Conservation (phyloP, 1,140 invertebrate genomes). For the Pseudomyrmex cubaensis region DNA sequence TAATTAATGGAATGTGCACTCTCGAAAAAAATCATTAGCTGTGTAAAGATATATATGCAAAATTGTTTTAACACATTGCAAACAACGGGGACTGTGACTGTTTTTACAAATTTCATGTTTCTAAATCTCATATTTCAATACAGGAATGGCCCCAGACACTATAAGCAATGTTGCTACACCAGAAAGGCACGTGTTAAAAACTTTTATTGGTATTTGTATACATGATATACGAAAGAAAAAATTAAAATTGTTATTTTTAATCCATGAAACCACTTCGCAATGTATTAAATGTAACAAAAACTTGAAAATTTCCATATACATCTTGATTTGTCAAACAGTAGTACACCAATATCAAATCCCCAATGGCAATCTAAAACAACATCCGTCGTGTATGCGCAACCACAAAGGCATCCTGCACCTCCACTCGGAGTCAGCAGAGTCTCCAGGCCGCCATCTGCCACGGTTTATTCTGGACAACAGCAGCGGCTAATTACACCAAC, state of each 20-base stretch:
- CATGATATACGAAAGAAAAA: too few species aligned
- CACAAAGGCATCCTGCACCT: constrained; percentile 80
- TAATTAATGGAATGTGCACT: not conserved
- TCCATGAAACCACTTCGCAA: too few species aligned
- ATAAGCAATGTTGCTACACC: too few species aligned
- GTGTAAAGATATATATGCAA: constrained; percentile 8
- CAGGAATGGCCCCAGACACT: too few species aligned
- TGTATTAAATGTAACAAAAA: too few species aligned
- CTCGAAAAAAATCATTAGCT: not conserved
- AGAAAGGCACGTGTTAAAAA: too few species aligned
- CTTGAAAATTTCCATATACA: not conserved
- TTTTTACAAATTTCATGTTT: too few species aligned
- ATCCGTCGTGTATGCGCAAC: constrained; percentile 80
- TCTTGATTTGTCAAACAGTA: constrained; percentile 57
- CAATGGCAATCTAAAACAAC: constrained; percentile 82
- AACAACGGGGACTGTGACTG: too few species aligned
- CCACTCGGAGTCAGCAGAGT: constrained; percentile 75
- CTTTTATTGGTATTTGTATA: too few species aligned
- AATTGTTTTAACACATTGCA: not conserved
- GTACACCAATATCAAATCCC: constrained; percentile 78
- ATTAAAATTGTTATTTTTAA: too few species aligned
- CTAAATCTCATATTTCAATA: too few species aligned
- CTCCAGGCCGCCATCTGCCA: constrained; percentile 73
- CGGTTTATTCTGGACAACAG: constrained; percentile 76
- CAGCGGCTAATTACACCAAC: constrained; percentile 74